phyloP scores from a whole-genome alignment of 2,888 invertebrate species.

The Chironomus riparius region DNA sequence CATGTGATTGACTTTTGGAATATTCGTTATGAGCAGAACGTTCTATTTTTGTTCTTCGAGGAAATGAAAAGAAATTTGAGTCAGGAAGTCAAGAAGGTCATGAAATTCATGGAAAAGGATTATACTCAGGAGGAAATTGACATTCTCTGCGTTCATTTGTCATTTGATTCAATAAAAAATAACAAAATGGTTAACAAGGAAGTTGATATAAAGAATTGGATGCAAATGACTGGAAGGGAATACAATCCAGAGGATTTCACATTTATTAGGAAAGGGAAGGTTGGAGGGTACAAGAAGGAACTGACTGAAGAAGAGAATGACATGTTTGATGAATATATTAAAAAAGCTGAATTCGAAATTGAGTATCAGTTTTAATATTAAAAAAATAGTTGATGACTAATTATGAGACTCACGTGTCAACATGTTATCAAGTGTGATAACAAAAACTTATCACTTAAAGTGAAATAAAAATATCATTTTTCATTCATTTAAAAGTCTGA shows the following conservation, averaged over 20 bases:
- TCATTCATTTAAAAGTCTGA: too few relatives aligned
- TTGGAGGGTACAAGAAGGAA: conserved; percentile 32
- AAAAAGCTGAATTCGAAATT: not conserved
- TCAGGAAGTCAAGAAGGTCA: conserved; percentile 29
- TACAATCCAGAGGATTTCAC: not conserved
- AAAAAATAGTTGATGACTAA: too few relatives aligned
- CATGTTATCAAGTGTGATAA: too few relatives aligned
- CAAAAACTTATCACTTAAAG: too few relatives aligned
- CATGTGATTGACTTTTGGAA: conserved; percentile 34
- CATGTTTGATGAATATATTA: conserved; percentile 27
- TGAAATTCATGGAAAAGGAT: conserved; percentile 29
- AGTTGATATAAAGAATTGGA: too few relatives aligned
- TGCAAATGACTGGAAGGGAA: not conserved
- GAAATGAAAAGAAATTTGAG: conserved; percentile 33
- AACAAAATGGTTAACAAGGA: not conserved
- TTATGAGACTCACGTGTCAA: too few relatives aligned
- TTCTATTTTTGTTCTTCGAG: conserved; percentile 35
- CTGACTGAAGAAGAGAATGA: conserved; percentile 30
- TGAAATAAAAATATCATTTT: too few relatives aligned
- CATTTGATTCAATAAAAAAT: conserved; percentile 29
- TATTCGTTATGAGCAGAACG: conserved; percentile 30
- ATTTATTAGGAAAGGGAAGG: conserved; percentile 32
- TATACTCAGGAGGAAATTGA: conserved; percentile 23
- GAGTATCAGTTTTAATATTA: not conserved
- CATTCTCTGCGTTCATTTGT: conserved; percentile 28